Evolutionary conservation across 2,113 vertebrate genomes (phyloP), one percentile per base, ranked within the genome.

Genomic region (Apistogramma diplotaenia): DNA sequence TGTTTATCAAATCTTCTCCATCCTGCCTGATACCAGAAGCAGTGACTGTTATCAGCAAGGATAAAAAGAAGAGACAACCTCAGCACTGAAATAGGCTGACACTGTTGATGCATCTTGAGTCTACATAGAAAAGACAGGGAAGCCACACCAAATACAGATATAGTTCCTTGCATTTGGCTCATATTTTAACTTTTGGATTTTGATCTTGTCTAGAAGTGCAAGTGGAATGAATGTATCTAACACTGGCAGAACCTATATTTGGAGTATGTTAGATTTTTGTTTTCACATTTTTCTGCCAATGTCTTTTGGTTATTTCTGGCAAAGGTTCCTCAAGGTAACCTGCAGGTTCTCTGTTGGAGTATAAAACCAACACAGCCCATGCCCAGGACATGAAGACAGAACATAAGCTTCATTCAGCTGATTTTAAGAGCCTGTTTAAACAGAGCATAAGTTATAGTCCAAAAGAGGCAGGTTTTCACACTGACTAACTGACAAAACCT

Each of bases 351-450:
- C 65, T 51, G 12, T 51, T 70, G 43, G 25, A 31, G 16, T 18
- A 31, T 43, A 0, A 70, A 70, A 70, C 65, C 60, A 54, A 19
- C 49, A 58, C 35, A 76, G 5, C 35, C 16, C 53, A 79, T 73
- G 5, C 35, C 16, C 53, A 79, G 33, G 25, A 84, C 55, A 49
- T 10, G 5, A 16, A 74, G 29, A 78, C 33, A 65, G 21, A 6
- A 0, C 61, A 21, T 13, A 3, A 6, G 40, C 21, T 43, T 43
- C 4, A 43, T 65, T 65, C 58, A 85, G 59, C 76, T 70, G 82
- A 78, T 84, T 87, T 83, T 54, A 74, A 81, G 67, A 73, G 73
- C 23, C 54, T 67, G 54, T 89, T 82, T 89, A 75, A 57, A 87
- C 71, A 84, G 79, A 11, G 55, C 71, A 72, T 53, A 76, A 81